Conservation (phyloP, 2,888 invertebrate genomes). For the Trichopoda pennipes region DNA sequence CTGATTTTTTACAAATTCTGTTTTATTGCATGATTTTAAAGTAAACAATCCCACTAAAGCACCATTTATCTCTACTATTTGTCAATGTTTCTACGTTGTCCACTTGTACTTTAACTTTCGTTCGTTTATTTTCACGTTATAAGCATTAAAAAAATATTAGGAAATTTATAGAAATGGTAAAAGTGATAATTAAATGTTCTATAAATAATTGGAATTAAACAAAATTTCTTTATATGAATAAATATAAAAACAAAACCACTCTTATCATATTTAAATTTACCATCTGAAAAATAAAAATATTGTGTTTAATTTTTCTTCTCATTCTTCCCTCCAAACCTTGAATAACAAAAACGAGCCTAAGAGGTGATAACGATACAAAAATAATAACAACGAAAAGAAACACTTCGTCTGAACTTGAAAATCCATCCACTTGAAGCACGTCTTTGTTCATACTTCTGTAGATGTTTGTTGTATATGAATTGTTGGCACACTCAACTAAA, state of each 20-base stretch:
- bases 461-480: background rate
- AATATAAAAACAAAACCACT: background rate
- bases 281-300: background rate
- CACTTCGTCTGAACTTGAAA: constrained; percentile 62
- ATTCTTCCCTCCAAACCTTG: background rate
- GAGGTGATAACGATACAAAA: constrained; percentile 31
- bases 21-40: constrained; percentile 25
- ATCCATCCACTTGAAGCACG: constrained; percentile 62
- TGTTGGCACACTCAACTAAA: background rate
- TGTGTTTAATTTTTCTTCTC: background rate
- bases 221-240: background rate
- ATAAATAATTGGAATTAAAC: background rate
- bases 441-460: constrained; percentile 32
- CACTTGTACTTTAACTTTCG: constrained; percentile 10
- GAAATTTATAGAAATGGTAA: background rate
- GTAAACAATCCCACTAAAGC: constrained; percentile 24
- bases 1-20: constrained; percentile 19
- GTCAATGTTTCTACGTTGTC: background rate
- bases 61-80: constrained; percentile 34
- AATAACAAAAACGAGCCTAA: constrained; percentile 38
- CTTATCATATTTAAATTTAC: background rate
- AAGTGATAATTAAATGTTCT: background rate
- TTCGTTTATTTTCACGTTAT: background rate
- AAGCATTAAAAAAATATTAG: background rate
- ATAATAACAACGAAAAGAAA: background rate